A percentile compares a stretch with the other conserved stretches of the same genome.
Evolutionary conservation across 2,888 invertebrate genomes (phyloP).

Genomic region (Pterostichus madidus): DNA sequence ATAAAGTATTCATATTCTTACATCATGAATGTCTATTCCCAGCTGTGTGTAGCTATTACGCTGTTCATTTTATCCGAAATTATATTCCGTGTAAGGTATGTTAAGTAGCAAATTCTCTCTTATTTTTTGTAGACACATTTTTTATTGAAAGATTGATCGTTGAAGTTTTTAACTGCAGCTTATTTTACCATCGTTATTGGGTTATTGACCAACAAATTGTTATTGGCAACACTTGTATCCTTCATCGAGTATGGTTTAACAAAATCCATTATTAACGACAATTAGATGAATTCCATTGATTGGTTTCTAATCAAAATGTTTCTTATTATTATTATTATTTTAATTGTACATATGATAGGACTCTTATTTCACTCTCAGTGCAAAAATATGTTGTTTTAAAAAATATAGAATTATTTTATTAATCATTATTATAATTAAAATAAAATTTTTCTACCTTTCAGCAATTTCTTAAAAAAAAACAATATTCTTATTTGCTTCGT

Average conservation of each 20-base stretch:
- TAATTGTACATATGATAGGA: too few species aligned
- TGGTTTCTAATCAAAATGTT: neutral
- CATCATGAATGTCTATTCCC: neutral
- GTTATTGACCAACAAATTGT: constrained; percentile 48
- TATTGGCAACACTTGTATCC: constrained; percentile 31
- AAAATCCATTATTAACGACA: constrained; percentile 1
- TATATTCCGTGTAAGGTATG: constrained; percentile 1
- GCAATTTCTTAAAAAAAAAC: too few species aligned
- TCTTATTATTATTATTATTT: neutral
- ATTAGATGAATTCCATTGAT: constrained; percentile 14
- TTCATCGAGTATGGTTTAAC: constrained; percentile 27
- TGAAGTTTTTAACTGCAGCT: constrained; percentile 35
- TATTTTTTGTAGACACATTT: constrained; percentile 34
- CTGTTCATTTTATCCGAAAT: constrained; percentile 10
- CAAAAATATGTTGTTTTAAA: too few species aligned
- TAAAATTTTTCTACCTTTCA: too few species aligned
- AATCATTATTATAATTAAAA: too few species aligned
- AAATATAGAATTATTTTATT: too few species aligned
- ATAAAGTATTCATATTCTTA: neutral
- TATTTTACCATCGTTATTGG: constrained; percentile 42
- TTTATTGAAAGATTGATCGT: constrained; percentile 42
- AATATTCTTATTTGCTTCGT: too few species aligned
- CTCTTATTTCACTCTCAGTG: too few species aligned
- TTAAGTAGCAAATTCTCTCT: constrained; percentile 10
- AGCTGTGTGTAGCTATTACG: neutral